These are phyloP conservation scores for Eilema griseolum DNA, from an alignment of 2,888 invertebrate genomes.

Conservation along the genomic window DNA sequence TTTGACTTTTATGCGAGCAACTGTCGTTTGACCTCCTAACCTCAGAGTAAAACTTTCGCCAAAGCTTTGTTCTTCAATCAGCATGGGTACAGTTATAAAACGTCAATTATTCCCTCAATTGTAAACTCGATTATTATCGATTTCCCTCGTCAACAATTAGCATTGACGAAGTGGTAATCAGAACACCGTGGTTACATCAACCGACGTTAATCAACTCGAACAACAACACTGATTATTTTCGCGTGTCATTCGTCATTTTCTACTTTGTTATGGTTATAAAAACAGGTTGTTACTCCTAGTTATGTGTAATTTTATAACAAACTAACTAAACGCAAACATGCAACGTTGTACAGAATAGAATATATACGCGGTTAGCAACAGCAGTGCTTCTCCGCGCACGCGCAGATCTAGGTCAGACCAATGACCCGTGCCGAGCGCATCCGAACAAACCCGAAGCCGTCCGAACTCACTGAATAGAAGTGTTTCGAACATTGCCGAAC, in stretches of 20 bases:
- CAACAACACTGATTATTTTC: slow-evolving; percentile 40
- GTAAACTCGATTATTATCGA: not conserved
- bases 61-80: not conserved
- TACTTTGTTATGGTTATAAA: slow-evolving; percentile 54
- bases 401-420: slow-evolving; percentile 69
- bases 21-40: not conserved
- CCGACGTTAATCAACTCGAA: slow-evolving; percentile 31
- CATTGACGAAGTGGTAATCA: slow-evolving; percentile 8
- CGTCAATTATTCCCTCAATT: not conserved
- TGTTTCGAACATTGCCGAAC: slow-evolving; percentile 39
- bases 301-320: slow-evolving; percentile 57
- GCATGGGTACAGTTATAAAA: not conserved
- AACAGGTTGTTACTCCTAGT: slow-evolving; percentile 45
- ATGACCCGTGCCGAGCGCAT: slow-evolving; percentile 64
- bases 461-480: slow-evolving; percentile 35
- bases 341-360: slow-evolving; percentile 49
- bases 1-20: not conserved
- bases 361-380: slow-evolving; percentile 53
- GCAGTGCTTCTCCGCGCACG: slow-evolving; percentile 47
- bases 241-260: slow-evolving; percentile 49
- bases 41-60: not conserved
- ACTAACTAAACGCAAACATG: slow-evolving; percentile 51
- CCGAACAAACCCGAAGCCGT: slow-evolving; percentile 52
- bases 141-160: slow-evolving; percentile 7
- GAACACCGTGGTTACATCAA: slow-evolving; percentile 3